Percentiles rank a stretch among this genome's conserved stretches.
Evolutionary conservation across 1,140 invertebrate genomes (phyloP).

Genomic region (Drosophila lini): DNA sequence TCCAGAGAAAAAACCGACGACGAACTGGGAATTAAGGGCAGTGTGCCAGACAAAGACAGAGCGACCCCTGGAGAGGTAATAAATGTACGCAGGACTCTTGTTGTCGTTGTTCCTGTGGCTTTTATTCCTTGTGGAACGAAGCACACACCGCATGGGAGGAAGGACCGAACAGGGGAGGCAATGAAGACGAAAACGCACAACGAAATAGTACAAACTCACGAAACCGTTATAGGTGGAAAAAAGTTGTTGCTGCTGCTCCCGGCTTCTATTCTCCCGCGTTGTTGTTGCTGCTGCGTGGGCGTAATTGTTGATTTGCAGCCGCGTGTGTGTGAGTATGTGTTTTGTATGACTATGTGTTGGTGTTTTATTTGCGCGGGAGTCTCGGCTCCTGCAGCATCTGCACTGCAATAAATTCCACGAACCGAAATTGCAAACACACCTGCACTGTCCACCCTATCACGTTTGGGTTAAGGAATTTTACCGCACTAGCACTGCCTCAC

Average conservation of each 20-base stretch:
- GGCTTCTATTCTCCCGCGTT: slow-evolving; percentile 17
- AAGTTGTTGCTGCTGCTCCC: slow-evolving; percentile 43
- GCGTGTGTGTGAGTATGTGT: not conserved
- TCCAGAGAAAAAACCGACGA: slow-evolving; percentile 18
- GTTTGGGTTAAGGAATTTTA: not conserved
- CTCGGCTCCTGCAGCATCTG: slow-evolving; percentile 33
- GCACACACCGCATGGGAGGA: slow-evolving; percentile 20
- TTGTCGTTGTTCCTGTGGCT: slow-evolving; percentile 36
- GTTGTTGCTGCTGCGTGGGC: slow-evolving; percentile 30
- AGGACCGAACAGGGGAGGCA: slow-evolving; percentile 12
- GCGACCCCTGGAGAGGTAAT: slow-evolving; percentile 25
- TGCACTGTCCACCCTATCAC: not conserved
- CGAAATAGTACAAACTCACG: slow-evolving; percentile 49
- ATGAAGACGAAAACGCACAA: slow-evolving; percentile 35
- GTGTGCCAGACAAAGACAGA: slow-evolving; percentile 10
- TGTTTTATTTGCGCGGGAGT: slow-evolving; percentile 16
- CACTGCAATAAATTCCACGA: not conserved
- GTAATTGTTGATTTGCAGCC: slow-evolving; percentile 41
- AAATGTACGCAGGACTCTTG: slow-evolving; percentile 38
- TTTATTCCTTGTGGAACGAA: slow-evolving; percentile 30
- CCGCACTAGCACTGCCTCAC: not conserved
- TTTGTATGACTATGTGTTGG: not conserved
- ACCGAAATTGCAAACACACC: not conserved
- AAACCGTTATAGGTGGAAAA: slow-evolving; percentile 41
- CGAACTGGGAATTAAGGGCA: slow-evolving; percentile 9